phyloP scores from a whole-genome alignment of 2,797 vertebrate species.

The Eospalax fontanierii region DNA sequence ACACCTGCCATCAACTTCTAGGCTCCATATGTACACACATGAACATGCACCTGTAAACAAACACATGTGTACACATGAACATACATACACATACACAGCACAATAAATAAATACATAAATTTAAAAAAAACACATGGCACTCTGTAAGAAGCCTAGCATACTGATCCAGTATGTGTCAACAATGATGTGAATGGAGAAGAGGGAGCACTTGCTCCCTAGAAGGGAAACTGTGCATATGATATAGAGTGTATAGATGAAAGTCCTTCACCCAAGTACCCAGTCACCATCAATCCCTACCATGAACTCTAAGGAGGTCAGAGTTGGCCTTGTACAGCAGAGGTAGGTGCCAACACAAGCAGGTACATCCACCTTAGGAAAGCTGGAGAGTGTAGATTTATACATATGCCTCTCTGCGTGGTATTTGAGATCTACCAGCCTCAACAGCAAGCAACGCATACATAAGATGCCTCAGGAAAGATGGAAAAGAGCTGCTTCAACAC shows the following conservation, averaged over 20 bases:
- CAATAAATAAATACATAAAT: background rate
- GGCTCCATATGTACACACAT: background rate
- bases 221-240: rapidly evolving
- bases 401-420: background rate
- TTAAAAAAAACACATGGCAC: background rate
- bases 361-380: background rate
- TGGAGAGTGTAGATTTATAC: background rate
- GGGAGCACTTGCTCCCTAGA: background rate
- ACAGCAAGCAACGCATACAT: conserved; percentile 61
- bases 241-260: rapidly evolving
- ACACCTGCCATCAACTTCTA: background rate
- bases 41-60: background rate
- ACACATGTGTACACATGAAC: background rate
- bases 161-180: background rate
- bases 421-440: conserved; percentile 14
- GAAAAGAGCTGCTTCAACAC: background rate
- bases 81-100: background rate
- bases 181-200: rapidly evolving
- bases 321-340: background rate
- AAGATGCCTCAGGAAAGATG: conserved; percentile 36
- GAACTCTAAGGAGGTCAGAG: background rate
- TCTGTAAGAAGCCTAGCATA: background rate
- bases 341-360: background rate
- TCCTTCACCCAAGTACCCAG: background rate
- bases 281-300: background rate